Evolutionary conservation across 1,140 invertebrate genomes (phyloP).

Genomic region (Pemphigus obesinymphae): DNA sequence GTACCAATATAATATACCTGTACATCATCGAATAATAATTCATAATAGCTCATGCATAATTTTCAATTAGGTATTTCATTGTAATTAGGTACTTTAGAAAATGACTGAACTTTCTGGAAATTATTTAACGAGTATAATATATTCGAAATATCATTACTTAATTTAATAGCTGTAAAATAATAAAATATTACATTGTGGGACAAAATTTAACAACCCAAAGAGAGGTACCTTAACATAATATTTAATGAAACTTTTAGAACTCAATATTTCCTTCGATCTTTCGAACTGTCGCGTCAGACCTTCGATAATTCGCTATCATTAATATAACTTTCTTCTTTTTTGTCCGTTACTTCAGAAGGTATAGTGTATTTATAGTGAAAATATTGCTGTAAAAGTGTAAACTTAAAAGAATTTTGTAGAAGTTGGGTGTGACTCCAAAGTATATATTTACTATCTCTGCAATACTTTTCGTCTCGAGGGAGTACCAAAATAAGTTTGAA

Average conservation of each 20-base stretch:
- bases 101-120: too few relatives aligned
- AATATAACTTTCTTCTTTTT: not conserved
- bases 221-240: too few relatives aligned
- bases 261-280: not conserved
- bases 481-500: conserved; percentile 10
- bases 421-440: conserved; percentile 15
- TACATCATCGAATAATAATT: too few relatives aligned
- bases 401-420: conserved; percentile 17
- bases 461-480: conserved; percentile 5
- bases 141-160: too few relatives aligned
- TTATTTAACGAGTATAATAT: too few relatives aligned
- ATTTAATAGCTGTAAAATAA: too few relatives aligned
- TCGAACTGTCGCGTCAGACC: not conserved
- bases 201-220: too few relatives aligned
- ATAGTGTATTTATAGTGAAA: not conserved
- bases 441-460: not conserved
- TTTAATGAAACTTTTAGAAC: not conserved
- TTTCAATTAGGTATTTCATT: not conserved
- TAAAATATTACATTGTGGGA: not conserved
- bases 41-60: not conserved
- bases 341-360: not conserved
- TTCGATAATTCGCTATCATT: not conserved
- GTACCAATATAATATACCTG: too few relatives aligned
- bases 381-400: conserved; percentile 8
- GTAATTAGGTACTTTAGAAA: too few relatives aligned